These are phyloP conservation scores for Ascidia mentula DNA, from an alignment of 23 tunicate genomes.

Conservation along the genomic window DNA sequence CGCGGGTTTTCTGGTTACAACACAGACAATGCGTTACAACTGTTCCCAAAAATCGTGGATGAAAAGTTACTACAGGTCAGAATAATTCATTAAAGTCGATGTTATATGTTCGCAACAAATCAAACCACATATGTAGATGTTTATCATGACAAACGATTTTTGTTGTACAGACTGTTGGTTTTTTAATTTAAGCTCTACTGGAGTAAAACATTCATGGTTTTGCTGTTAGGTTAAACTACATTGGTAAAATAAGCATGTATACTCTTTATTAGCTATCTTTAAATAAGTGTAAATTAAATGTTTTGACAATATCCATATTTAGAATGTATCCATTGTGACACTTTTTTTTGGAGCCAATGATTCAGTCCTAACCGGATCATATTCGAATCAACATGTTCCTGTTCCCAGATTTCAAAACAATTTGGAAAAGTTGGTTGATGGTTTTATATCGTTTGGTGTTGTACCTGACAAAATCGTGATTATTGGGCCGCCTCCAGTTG, in stretches of 20 bases:
- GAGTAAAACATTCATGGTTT: too few species aligned
- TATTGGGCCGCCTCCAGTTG: conserved; percentile 62
- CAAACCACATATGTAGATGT: too few species aligned
- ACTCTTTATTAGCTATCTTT: too few species aligned
- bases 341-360: conserved; percentile 80
- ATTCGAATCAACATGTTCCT: conserved; percentile 46
- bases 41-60: conserved; percentile 18
- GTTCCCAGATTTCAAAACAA: conserved; percentile 38
- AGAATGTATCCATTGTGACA: conserved; percentile 47
- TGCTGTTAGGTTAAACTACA: too few species aligned
- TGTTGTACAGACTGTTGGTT: too few species aligned
- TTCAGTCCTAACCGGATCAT: conserved; percentile 10
- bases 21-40: conserved; percentile 38
- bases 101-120: too few species aligned
- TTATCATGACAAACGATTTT: too few species aligned
- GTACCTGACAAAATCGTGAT: conserved; percentile 30
- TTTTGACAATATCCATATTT: not conserved
- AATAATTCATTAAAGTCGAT: not conserved
- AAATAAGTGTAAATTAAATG: not conserved
- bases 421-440: conserved; percentile 36
- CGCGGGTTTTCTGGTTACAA: conserved; percentile 91
- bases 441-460: conserved; percentile 26
- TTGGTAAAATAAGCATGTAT: too few species aligned
- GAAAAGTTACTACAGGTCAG: conserved; percentile 25
- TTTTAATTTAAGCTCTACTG: too few species aligned